Conservation (phyloP, 2,797 vertebrate genomes). For the Salarias fasciatus region DNA sequence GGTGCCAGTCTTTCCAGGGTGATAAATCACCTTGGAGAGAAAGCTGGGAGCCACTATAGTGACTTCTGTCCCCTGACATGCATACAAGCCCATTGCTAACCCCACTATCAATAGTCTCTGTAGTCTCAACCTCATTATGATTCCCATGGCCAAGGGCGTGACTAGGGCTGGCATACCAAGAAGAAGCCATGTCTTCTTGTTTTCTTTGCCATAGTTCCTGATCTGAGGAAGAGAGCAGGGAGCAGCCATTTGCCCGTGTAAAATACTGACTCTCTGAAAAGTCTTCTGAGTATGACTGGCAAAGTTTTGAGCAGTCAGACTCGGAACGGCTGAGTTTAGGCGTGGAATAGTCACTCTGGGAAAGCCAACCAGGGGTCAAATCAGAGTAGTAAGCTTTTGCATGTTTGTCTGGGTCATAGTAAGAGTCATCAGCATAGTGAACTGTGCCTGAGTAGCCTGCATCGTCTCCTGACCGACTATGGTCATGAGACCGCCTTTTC, state of each 20-base stretch:
- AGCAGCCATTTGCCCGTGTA: constrained; percentile 90
- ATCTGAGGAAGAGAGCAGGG: constrained; percentile 94
- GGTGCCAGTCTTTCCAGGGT: constrained; percentile 96
- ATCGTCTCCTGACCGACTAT: constrained; percentile 80
- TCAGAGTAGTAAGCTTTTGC: constrained; percentile 86
- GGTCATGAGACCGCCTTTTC: constrained; percentile 83
- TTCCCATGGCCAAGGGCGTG: constrained; percentile 78
- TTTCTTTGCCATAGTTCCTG: constrained; percentile 97
- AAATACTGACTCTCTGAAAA: constrained; percentile 96
- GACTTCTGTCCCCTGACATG: constrained; percentile 89
- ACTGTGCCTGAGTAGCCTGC: constrained; percentile 83
- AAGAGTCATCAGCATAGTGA: constrained; percentile 83
- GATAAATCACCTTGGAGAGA: constrained; percentile 93
- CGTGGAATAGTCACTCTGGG: constrained; percentile 94
- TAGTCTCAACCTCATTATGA: constrained; percentile 86
- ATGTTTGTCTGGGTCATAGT: constrained; percentile 86
- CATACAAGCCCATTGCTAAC: constrained; percentile 91
- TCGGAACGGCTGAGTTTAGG: constrained; percentile 97
- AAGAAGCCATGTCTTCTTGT: constrained; percentile 88
- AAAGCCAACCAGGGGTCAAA: constrained; percentile 90
- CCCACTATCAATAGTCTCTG: constrained; percentile 91
- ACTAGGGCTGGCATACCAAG: constrained; percentile 86
- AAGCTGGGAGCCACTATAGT: constrained; percentile 91
- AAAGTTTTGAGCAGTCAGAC: constrained; percentile 98
- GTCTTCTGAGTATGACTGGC: constrained; percentile 97